A percentile compares a stretch with the other conserved stretches of the same genome.
Conservation (phyloP, 1,140 invertebrate genomes). For the Ladona fulva region DNA sequence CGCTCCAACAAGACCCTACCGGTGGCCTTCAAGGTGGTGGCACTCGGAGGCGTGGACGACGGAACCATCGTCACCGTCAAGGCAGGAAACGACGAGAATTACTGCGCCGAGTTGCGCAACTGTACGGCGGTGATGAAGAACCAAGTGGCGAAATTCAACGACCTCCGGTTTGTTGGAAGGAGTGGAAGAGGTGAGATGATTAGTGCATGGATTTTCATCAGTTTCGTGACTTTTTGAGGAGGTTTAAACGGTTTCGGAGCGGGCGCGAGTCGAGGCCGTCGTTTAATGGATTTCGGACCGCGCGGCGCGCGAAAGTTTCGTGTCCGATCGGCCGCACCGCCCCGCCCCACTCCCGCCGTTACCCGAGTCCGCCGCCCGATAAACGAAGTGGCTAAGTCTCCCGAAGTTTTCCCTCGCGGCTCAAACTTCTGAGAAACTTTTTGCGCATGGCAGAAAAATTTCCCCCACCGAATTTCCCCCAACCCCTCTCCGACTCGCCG, state of each 20-base stretch:
- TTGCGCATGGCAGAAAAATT: constrained; percentile 23
- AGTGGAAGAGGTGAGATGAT: constrained; percentile 87
- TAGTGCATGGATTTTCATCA: background rate
- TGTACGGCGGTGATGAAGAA: constrained; percentile 93
- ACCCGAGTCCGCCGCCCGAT: background rate
- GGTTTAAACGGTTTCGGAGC: background rate
- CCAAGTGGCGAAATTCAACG: constrained; percentile 96
- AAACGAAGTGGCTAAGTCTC: background rate
- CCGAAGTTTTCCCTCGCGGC: background rate
- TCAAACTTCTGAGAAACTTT: constrained; percentile 14
- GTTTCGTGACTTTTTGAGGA: background rate
- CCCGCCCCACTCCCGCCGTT: background rate
- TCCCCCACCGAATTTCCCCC: constrained; percentile 10
- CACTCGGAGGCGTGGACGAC: constrained; percentile 84
- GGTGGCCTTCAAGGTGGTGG: constrained; percentile 87
- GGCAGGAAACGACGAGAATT: constrained; percentile 98
- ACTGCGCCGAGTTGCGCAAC: constrained; percentile 88
- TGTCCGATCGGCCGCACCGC: background rate
- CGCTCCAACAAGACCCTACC: constrained; percentile 95
- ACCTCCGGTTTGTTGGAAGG: constrained; percentile 91
- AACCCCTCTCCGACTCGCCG: background rate
- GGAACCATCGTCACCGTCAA: constrained; percentile 89
- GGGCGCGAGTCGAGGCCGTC: too few species aligned
- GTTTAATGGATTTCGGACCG: background rate
- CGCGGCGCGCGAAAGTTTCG: background rate